Evolutionary conservation across 1,140 invertebrate species (phyloP).

Genomic region (Gonatopus flavifemur): DNA sequence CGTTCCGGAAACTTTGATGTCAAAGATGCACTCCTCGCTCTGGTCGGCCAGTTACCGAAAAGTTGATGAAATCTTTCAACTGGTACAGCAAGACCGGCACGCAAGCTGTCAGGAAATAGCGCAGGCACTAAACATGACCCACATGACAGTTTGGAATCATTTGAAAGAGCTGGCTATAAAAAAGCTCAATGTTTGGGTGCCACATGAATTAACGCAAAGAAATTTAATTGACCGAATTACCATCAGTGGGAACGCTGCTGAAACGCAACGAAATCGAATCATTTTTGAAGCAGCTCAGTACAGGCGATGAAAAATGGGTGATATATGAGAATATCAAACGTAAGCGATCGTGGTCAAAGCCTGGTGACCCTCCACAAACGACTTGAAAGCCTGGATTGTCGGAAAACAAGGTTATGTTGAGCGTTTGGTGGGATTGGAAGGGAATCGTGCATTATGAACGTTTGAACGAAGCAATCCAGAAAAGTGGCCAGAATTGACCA

Average conservation of each 20-base stretch:
- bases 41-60: background rate
- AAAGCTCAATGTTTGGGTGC: slow-evolving; percentile 12
- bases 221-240: background rate
- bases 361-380: slow-evolving; percentile 17
- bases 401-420: too few relatives aligned
- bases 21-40: too few relatives aligned
- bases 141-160: slow-evolving; percentile 32
- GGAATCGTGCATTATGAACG: slow-evolving; percentile 13
- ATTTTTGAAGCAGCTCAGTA: slow-evolving; percentile 21
- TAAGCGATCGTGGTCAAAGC: slow-evolving; percentile 16
- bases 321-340: background rate
- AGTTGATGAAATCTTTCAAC: background rate
- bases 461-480: slow-evolving; percentile 14
- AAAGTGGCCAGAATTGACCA: too few relatives aligned
- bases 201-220: slow-evolving; percentile 6
- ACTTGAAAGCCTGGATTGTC: slow-evolving; percentile 7
- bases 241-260: slow-evolving; percentile 5
- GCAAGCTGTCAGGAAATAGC: background rate
- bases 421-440: slow-evolving; percentile 6
- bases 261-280: slow-evolving; percentile 15
- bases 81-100: background rate
- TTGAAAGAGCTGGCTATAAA: slow-evolving; percentile 6
- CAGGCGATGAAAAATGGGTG: slow-evolving; percentile 4
- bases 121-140: background rate
- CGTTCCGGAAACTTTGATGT: too few relatives aligned